Evolutionary conservation across 2,113 vertebrate species (phyloP).

Genomic region (Mugil cephalus): DNA sequence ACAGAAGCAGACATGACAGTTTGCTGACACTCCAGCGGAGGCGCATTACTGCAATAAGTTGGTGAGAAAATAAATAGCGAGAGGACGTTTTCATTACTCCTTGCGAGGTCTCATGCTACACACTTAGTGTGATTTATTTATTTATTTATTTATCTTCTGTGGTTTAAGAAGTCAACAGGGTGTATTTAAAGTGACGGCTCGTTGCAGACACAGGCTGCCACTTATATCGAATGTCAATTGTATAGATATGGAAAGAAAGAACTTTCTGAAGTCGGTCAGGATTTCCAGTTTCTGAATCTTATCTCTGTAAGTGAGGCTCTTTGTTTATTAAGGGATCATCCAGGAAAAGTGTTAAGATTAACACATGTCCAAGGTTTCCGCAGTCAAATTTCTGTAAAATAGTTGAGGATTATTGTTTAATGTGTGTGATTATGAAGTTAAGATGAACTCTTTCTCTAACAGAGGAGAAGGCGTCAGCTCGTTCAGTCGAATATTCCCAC

Average conservation of each 20-base stretch:
- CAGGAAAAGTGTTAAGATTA: no score
- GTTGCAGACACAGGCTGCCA: no score
- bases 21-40: slow-evolving; percentile 56
- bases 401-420: slow-evolving; percentile 23
- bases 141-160: background rate
- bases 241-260: background rate
- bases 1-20: slow-evolving; percentile 22
- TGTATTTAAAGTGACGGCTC: background rate
- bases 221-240: background rate
- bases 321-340: no score
- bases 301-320: background rate
- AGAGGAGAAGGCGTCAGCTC: slow-evolving; percentile 30
- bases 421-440: slow-evolving; percentile 3
- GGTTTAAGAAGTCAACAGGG: slow-evolving; percentile 3
- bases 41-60: slow-evolving; percentile 49
- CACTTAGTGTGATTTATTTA: slow-evolving; percentile 11
- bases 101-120: slow-evolving; percentile 20
- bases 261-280: no score
- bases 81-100: slow-evolving; percentile 48
- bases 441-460: background rate
- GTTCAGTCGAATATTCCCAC: slow-evolving; percentile 24
- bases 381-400: background rate
- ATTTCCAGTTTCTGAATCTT: no score
- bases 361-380: no score
- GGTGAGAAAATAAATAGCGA: slow-evolving; percentile 50